Conservation (phyloP, 2,797 vertebrate genomes). For the Champsocephalus gunnari region DNA sequence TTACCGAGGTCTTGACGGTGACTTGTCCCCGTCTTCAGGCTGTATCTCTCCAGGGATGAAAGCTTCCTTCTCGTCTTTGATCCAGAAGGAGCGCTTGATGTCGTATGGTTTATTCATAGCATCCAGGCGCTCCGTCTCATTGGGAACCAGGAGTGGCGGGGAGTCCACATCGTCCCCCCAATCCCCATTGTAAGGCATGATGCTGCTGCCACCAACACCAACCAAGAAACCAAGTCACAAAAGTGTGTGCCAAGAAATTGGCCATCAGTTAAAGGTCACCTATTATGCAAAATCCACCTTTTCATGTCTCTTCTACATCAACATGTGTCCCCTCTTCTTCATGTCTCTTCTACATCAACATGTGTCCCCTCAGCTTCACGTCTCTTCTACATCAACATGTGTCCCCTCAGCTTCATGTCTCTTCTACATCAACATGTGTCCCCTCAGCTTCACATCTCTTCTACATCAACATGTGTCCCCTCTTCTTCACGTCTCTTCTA, state of each 20-base stretch:
- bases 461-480: too few relatives aligned
- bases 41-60: constrained; percentile 79
- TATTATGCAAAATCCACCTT: too few relatives aligned
- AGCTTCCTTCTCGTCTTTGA: constrained; percentile 78
- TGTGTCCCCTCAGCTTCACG: too few relatives aligned
- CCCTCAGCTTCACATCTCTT: too few relatives aligned
- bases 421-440: too few relatives aligned
- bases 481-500: too few relatives aligned
- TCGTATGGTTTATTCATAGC: constrained; percentile 76
- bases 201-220: constrained; percentile 31
- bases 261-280: background rate
- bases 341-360: too few relatives aligned
- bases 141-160: constrained; percentile 74
- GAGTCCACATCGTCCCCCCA: constrained; percentile 78
- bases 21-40: constrained; percentile 79
- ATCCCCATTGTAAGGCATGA: constrained; percentile 80
- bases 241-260: background rate
- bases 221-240: constrained; percentile 22
- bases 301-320: too few relatives aligned
- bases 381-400: too few relatives aligned
- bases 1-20: constrained; percentile 74
- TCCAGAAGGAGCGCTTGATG: constrained; percentile 82
- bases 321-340: too few relatives aligned
- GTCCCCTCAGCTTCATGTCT: too few relatives aligned
- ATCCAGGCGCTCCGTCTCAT: constrained; percentile 77